These are phyloP conservation scores for Empis stercorea DNA, from an alignment of 2,888 invertebrate genomes.

Conservation along the genomic window DNA sequence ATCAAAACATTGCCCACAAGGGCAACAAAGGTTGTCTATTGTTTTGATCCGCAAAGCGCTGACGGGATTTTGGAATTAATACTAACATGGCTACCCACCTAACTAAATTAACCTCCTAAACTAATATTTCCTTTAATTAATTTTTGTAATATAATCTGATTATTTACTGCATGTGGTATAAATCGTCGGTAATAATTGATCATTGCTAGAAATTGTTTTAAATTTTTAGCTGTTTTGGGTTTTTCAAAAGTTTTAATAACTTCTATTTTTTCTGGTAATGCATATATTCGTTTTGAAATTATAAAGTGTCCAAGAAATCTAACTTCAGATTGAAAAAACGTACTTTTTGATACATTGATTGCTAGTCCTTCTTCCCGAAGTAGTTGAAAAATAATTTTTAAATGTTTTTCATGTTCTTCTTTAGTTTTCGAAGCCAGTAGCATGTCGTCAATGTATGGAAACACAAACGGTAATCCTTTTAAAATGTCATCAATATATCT, in stretches of 20 bases:
- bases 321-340: constrained; percentile 8
- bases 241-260: constrained; percentile 9
- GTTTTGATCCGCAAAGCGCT: no score
- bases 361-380: constrained; percentile 15
- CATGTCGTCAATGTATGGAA: constrained; percentile 16
- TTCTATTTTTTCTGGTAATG: constrained; percentile 6
- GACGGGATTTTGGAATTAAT: no score
- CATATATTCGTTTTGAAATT: constrained; percentile 5
- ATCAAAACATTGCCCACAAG: no score
- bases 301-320: constrained; percentile 10
- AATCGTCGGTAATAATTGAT: background rate
- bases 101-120: no score
- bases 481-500: constrained; percentile 22
- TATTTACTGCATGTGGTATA: no score
- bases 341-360: constrained; percentile 17
- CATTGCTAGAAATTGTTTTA: constrained; percentile 9
- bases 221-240: constrained; percentile 7
- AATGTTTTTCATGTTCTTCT: constrained; percentile 11
- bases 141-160: no score
- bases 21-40: no score
- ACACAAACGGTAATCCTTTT: constrained; percentile 16
- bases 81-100: no score
- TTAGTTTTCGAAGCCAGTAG: constrained; percentile 7
- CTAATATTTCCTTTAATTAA: no score
- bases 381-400: constrained; percentile 14